phyloP scores from a whole-genome alignment of 2,113 vertebrate species.

The Pteronura brasiliensis region DNA sequence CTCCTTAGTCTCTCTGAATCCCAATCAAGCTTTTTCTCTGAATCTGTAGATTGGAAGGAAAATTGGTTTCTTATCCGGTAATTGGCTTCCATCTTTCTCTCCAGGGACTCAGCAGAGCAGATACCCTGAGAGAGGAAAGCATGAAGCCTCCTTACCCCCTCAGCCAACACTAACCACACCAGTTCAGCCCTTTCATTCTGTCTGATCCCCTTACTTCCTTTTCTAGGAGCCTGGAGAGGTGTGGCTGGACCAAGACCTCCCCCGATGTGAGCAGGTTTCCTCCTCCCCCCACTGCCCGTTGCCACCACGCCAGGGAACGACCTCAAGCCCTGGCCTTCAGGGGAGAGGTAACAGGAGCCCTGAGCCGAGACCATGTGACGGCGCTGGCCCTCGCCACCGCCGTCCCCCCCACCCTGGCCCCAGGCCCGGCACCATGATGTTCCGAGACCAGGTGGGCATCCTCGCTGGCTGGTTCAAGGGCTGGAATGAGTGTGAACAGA shows the following conservation, averaged over 20 bases:
- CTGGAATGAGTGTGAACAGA: slow-evolving; percentile 99
- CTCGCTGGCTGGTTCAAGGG: slow-evolving; percentile 96
- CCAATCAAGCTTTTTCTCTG: not conserved
- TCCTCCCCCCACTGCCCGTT: slow-evolving; percentile 19
- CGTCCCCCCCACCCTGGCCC: slow-evolving; percentile 69
- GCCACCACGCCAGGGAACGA: slow-evolving; percentile 62
- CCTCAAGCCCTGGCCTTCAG: slow-evolving; percentile 72
- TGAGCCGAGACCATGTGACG: slow-evolving; percentile 81
- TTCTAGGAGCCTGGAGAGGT: slow-evolving; percentile 67
- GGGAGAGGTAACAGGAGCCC: slow-evolving; percentile 66
- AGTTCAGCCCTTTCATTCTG: not conserved
- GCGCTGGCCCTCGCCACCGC: slow-evolving; percentile 73
- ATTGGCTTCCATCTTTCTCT: slow-evolving; percentile 24
- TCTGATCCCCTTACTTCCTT: slow-evolving; percentile 61
- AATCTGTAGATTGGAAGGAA: not conserved
- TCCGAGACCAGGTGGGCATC: slow-evolving; percentile 98
- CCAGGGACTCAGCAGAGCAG: not conserved
- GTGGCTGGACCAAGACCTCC: slow-evolving; percentile 75
- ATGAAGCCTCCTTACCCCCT: not conserved
- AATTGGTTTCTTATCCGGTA: not conserved
- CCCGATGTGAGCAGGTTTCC: slow-evolving; percentile 70
- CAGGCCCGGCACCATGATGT: slow-evolving; percentile 92
- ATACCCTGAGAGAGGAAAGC: not conserved
- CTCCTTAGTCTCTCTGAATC: not conserved
- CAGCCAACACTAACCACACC: not conserved